A percentile compares a stretch with the other conserved stretches of the same genome.
phyloP scores from a whole-genome alignment of 2,797 vertebrate species.

The Anguilla megastoma region DNA sequence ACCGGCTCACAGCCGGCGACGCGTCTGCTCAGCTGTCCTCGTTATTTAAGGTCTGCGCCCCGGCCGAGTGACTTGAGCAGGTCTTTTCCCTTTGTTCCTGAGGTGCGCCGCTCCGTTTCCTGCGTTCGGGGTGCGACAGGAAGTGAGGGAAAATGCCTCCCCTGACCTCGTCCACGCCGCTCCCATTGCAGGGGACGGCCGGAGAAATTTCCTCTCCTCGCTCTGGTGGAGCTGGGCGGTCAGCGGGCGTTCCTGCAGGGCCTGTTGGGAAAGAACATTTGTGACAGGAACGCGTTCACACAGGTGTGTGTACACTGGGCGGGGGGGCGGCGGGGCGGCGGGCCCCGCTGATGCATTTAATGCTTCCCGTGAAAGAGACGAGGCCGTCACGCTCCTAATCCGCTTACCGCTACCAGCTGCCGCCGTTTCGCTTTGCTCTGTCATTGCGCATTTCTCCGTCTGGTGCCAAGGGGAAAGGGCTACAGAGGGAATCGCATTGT shows the following conservation, averaged over 20 bases:
- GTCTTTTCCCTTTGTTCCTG: neutral
- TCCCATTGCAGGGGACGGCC: conserved; percentile 4
- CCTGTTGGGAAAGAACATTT: conserved; percentile 22
- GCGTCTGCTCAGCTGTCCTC: neutral
- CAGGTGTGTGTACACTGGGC: conserved; percentile 34
- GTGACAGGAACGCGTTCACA: neutral
- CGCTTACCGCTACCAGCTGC: neutral
- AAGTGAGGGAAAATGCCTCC: conserved; percentile 12
- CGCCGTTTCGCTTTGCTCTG: neutral
- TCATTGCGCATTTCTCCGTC: neutral
- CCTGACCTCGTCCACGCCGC: neutral
- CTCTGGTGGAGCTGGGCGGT: neutral
- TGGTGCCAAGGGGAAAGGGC: neutral
- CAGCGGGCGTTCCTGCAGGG: conserved; percentile 4
- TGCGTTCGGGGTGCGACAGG: conserved; percentile 18
- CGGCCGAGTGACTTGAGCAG: neutral
- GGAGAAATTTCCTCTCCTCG: neutral
- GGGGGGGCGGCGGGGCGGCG: neutral
- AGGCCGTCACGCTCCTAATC: neutral
- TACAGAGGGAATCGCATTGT: neutral
- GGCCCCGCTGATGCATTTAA: conserved; percentile 21
- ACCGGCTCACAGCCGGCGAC: neutral
- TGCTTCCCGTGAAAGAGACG: neutral
- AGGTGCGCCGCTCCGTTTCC: conserved; percentile 23
- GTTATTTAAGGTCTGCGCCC: neutral